Conservation (phyloP, 2,113 vertebrate genomes). For the Pluvianellus socialis region DNA sequence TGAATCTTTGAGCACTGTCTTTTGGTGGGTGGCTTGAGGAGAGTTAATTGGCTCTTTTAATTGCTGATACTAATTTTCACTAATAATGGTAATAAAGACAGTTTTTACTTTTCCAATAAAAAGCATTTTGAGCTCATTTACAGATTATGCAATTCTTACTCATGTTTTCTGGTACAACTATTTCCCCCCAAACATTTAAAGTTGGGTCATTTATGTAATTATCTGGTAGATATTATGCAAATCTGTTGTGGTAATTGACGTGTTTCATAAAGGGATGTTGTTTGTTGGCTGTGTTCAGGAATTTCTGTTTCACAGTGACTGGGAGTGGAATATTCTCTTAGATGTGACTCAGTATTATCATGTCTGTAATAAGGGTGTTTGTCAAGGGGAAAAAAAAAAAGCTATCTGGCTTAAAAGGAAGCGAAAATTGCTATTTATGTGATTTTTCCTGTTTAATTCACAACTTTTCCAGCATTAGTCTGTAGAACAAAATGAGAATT, state of each 20-base stretch:
- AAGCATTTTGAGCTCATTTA: background rate
- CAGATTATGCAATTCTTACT: background rate
- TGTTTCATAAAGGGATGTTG: background rate
- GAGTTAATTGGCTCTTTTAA: background rate
- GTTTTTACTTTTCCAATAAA: background rate
- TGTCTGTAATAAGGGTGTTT: background rate
- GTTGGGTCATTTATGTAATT: background rate
- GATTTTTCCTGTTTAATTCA: background rate
- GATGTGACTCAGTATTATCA: background rate
- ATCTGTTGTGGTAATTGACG: background rate
- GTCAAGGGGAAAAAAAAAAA: background rate
- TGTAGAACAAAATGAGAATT: background rate
- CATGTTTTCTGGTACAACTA: background rate
- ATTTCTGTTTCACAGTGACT: background rate
- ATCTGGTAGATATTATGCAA: background rate
- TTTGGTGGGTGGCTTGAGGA: background rate
- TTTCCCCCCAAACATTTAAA: background rate
- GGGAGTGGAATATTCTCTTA: background rate
- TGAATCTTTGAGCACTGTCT: background rate
- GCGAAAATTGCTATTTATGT: background rate
- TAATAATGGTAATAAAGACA: background rate
- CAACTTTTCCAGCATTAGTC: background rate
- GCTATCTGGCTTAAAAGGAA: background rate
- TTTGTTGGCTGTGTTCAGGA: background rate
- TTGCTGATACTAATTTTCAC: background rate